Conservation (phyloP, 2,888 invertebrate species). For the Hofmannophila pseudospretella region DNA sequence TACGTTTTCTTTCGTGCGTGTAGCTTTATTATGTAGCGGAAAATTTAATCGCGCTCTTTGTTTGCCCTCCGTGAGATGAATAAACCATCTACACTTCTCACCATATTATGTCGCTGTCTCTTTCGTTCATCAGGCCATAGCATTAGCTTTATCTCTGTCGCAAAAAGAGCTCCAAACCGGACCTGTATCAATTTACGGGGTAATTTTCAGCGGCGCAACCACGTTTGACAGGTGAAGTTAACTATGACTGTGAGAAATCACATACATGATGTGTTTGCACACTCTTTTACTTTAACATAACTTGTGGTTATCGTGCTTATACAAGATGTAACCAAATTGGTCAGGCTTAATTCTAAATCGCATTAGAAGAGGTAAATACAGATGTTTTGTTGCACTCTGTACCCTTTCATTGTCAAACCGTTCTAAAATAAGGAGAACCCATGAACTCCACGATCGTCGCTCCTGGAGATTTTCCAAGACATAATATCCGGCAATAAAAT, state of each 20-base stretch:
- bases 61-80: constrained; percentile 62
- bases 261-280: constrained; percentile 1
- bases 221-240: constrained; percentile 41
- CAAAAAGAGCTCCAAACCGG: constrained; percentile 34
- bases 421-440: too few species aligned
- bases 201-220: constrained; percentile 42
- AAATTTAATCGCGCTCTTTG: constrained; percentile 67
- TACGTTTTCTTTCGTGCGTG: constrained; percentile 46
- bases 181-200: constrained; percentile 40
- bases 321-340: too few species aligned
- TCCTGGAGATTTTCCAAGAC: too few species aligned
- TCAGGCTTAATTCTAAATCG: too few species aligned
- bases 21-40: constrained; percentile 63
- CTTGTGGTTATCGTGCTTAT: too few species aligned
- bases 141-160: constrained; percentile 33
- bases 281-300: neutral
- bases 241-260: constrained; percentile 16
- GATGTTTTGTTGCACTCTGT: too few species aligned
- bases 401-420: too few species aligned
- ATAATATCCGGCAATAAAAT: too few species aligned
- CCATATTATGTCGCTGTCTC: constrained; percentile 23
- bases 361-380: too few species aligned
- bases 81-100: constrained; percentile 49
- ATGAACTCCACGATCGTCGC: too few species aligned
- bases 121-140: constrained; percentile 26